Evolutionary conservation across 1,140 invertebrate species (phyloP).

Genomic region (Drosophila miranda): DNA sequence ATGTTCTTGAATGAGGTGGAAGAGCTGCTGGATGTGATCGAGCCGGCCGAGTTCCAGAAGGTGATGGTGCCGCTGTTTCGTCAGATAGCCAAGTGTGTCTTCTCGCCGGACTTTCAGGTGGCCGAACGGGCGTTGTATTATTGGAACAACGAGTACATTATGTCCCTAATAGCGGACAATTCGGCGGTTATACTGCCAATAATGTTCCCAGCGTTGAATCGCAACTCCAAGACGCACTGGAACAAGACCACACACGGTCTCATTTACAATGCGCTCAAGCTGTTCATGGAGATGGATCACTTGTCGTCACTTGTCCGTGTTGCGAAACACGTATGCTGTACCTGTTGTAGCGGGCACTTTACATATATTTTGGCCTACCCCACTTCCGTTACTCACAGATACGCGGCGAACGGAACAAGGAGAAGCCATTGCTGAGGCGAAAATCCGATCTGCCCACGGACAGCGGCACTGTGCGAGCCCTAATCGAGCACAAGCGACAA

Average conservation of each 20-base stretch:
- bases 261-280: conserved; percentile 99
- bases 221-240: conserved; percentile 99
- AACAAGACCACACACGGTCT: conserved; percentile 99
- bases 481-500: conserved; percentile 95
- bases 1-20: conserved; percentile 99
- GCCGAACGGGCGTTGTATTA: conserved; percentile 98
- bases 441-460: conserved; percentile 98
- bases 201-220: conserved; percentile 98
- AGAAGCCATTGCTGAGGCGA: conserved; percentile 93
- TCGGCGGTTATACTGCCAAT: conserved; percentile 95
- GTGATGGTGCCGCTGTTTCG: conserved; percentile 97
- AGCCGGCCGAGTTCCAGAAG: conserved; percentile 98
- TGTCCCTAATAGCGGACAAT: conserved; percentile 98
- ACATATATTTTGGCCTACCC: conserved; percentile 49
- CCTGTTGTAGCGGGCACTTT: conserved; percentile 18
- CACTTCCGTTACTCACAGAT: conserved; percentile 62
- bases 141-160: conserved; percentile 99
- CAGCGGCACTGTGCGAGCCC: conserved; percentile 92
- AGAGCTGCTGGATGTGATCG: conserved; percentile 98
- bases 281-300: conserved; percentile 99
- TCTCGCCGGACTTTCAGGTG: conserved; percentile 98
- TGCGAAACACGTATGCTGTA: conserved; percentile 1
- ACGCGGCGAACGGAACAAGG: conserved; percentile 85
- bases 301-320: conserved; percentile 9
- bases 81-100: conserved; percentile 97